Base-by-base conservation (phyloP, 2,797 vertebrate species). In the Percopsis omiscomaycus region DNA sequence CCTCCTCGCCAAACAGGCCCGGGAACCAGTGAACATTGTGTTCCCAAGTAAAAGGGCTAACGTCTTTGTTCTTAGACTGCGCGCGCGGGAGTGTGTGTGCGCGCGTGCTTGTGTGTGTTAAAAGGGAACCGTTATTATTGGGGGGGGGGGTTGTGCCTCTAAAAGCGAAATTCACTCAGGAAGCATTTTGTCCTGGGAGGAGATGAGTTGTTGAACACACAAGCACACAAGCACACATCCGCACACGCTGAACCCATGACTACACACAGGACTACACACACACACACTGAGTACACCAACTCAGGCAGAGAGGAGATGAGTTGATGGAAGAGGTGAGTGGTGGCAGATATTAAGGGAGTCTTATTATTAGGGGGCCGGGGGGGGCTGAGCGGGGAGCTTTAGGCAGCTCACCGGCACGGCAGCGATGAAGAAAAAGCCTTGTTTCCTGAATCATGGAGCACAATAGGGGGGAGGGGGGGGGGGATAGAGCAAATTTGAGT, bases 81-180 rank as follows among this genome's bases (percentile, higher is more conserved):
- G 45, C 53, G 57, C 63, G 64, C 64, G 27, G 57, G 46, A 52
- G 48, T 30, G 62, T 62, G 64, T 14, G 4, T 52, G 29, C 44
- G 61, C 5, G 22, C 16, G 51, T 30, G 13, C 29, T 13, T 9
- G 9, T 47, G 45, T 57, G 54, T 27, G 77, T 75, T 85, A 79
- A 87, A 87, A 85, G 73, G 71, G 49, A 78, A 12, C 59, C 70
- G 58, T 69, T 80, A 80, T 87, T 85, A 86, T 89, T 86, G 32
- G 4, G 60, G 76, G 75, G 71, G 64, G 73, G 73, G 79, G 74
- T 82, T 74, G 79, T 44, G 51, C 63, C 69, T 79, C 71, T 81
- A 67, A 86, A 86, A 85, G 84, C 79, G 72, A 80, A 86, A 85
- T 80, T 80, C 84, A 89, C 84, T 89, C 84, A 84, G 87, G 87